These are phyloP conservation scores for Talpa occidentalis DNA, from an alignment of 2,113 vertebrate species.

Conservation along the genomic window DNA sequence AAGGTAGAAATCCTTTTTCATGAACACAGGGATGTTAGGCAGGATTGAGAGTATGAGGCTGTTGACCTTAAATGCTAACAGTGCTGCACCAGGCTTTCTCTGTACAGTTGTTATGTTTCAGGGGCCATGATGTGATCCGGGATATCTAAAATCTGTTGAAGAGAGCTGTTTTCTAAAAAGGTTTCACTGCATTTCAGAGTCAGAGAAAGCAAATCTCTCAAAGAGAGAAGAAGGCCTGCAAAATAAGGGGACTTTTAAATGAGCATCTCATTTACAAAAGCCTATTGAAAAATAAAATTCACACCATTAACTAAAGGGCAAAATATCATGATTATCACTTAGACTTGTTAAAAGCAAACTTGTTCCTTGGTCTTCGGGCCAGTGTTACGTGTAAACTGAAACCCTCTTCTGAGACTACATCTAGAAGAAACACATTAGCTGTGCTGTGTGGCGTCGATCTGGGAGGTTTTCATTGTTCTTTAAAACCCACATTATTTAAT, in stretches of 20 bases:
- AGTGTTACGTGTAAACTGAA: constrained; percentile 83
- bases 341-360: constrained; percentile 85
- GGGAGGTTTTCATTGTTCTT: constrained; percentile 77
- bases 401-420: constrained; percentile 84
- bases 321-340: constrained; percentile 84
- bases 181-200: constrained; percentile 67
- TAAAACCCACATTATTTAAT: constrained; percentile 73
- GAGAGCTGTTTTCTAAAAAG: constrained; percentile 44
- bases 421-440: constrained; percentile 79
- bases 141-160: constrained; percentile 54
- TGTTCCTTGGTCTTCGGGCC: constrained; percentile 80
- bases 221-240: constrained; percentile 75
- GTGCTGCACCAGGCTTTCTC: neutral
- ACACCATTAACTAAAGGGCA: constrained; percentile 82
- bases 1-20: constrained; percentile 59
- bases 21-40: neutral
- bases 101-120: neutral
- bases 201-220: constrained; percentile 78
- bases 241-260: constrained; percentile 76
- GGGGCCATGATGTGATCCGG: neutral
- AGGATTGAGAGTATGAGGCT: neutral
- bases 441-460: constrained; percentile 69
- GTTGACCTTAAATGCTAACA: neutral
- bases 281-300: constrained; percentile 86
- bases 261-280: constrained; percentile 81